Evolutionary conservation across 1,140 invertebrate genomes (phyloP).

Genomic region (Brachionus calyciflorus): DNA sequence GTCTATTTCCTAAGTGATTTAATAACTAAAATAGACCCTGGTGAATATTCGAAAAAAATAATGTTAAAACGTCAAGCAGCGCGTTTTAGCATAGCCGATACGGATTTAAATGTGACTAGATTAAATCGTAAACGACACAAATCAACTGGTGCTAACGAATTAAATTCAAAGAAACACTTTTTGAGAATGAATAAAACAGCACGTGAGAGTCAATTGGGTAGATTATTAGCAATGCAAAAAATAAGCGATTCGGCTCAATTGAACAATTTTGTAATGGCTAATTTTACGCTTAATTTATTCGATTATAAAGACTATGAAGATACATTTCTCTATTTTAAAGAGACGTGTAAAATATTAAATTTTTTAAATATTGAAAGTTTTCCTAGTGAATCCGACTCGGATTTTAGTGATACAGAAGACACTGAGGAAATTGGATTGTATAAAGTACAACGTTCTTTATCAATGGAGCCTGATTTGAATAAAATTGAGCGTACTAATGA

Average conservation of each 20-base stretch:
- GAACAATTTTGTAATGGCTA: conserved; percentile 3
- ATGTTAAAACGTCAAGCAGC: background rate
- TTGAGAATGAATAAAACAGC: conserved; percentile 27
- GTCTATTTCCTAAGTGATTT: conserved; percentile 20
- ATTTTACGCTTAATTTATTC: conserved; percentile 1
- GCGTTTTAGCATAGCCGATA: background rate
- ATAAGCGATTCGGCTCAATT: background rate
- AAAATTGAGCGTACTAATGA: background rate
- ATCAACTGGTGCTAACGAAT: conserved; percentile 11
- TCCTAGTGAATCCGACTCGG: background rate
- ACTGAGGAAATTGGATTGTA: background rate
- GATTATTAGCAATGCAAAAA: background rate
- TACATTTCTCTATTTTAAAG: conserved; percentile 2
- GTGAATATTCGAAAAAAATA: background rate
- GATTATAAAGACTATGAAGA: conserved; percentile 23
- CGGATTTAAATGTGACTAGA: background rate
- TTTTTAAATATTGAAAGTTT: background rate
- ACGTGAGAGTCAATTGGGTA: background rate
- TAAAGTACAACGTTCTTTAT: conserved; percentile 13
- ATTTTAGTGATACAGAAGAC: background rate
- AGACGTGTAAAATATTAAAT: background rate
- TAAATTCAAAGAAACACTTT: background rate
- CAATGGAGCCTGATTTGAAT: conserved; percentile 29
- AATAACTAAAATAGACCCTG: conserved; percentile 20
- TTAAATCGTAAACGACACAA: conserved; percentile 36